A percentile compares a stretch with the other conserved stretches of the same genome.
Conservation (phyloP, 2,113 vertebrate genomes). For the Rynchops niger region DNA sequence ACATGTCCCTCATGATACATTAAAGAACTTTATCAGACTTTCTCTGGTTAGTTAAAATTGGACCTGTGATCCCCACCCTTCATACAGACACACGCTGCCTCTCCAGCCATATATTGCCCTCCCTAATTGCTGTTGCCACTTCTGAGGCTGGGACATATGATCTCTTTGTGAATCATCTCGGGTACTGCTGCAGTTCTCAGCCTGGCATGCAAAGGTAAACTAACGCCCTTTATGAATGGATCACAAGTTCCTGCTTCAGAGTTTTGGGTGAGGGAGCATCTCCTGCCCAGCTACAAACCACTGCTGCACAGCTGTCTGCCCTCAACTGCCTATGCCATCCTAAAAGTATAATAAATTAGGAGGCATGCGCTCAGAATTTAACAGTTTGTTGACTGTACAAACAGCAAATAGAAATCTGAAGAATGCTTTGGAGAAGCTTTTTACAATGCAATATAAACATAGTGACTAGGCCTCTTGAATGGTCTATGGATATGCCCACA, state of each 20-base stretch:
- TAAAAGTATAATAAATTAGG: not conserved
- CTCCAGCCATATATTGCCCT: not conserved
- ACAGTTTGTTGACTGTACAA: not conserved
- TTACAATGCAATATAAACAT: not conserved
- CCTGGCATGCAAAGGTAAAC: not conserved
- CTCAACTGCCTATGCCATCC: not conserved
- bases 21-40: not conserved
- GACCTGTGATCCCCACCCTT: not conserved
- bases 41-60: not conserved
- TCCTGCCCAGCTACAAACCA: not conserved
- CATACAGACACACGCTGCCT: not conserved
- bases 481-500: not conserved
- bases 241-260: not conserved
- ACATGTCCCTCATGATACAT: fast-evolving
- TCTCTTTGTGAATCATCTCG: not conserved
- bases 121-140: not conserved
- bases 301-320: not conserved
- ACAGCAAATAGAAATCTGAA: not conserved
- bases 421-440: not conserved
- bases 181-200: not conserved
- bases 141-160: not conserved
- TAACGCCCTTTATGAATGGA: not conserved
- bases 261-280: not conserved
- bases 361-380: not conserved
- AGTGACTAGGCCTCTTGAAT: not conserved